Conservation (phyloP, 2,888 invertebrate species). For the Drosophila crucigera region DNA sequence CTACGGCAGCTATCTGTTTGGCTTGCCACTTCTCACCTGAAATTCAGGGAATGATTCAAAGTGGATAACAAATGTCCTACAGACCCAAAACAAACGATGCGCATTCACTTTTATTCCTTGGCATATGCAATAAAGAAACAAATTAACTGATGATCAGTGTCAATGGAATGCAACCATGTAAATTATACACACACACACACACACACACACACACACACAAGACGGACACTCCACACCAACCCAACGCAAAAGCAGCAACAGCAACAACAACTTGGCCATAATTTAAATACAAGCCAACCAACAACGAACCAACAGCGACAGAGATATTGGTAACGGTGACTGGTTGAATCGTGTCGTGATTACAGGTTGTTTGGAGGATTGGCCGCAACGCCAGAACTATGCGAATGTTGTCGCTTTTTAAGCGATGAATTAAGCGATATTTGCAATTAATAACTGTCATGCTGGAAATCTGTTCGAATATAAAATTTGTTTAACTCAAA, state of each 20-base stretch:
- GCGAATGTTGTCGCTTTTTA: constrained; percentile 81
- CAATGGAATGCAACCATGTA: constrained; percentile 84
- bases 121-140: constrained; percentile 77
- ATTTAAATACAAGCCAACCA: constrained; percentile 26
- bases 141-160: constrained; percentile 84
- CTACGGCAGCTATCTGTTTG: constrained; percentile 25
- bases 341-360: constrained; percentile 74
- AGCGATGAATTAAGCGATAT: constrained; percentile 84
- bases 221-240: constrained; percentile 26
- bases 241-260: constrained; percentile 13
- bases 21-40: constrained; percentile 44
- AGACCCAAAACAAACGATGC: constrained; percentile 81
- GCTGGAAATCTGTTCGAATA: constrained; percentile 80
- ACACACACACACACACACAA: constrained; percentile 11
- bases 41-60: constrained; percentile 35
- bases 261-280: constrained; percentile 44
- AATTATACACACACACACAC: constrained; percentile 54
- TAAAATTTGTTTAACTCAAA: constrained; percentile 80
- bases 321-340: constrained; percentile 53
- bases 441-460: constrained; percentile 85
- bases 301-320: background rate
- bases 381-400: constrained; percentile 61
- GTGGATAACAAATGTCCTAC: constrained; percentile 82
- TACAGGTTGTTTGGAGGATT: constrained; percentile 75
- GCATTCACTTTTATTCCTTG: constrained; percentile 80